Evolutionary conservation across 2,113 vertebrate species (phyloP), one percentile per base, ranked within the genome.

Genomic region (Myotis yumanensis): DNA sequence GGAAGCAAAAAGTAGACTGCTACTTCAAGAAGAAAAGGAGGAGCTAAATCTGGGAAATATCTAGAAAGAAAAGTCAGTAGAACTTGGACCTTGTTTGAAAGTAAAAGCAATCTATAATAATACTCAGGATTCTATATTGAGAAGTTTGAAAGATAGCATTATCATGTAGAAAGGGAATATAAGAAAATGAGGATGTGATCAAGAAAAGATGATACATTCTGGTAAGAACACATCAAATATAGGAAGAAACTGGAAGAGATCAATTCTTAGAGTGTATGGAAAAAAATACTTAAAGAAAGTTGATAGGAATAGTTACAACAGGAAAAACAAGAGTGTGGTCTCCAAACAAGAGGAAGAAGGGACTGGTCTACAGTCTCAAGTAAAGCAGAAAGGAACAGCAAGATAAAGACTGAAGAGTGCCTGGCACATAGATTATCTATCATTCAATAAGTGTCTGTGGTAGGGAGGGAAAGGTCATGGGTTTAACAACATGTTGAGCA

Each of bases 361-460:
- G 40, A 69, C 22, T 95, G n/a, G 94, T 57, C 37, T 80, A 82
- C 59, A 91, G 62, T 18, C 8, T 62, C 17, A 59, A 75, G n/a
- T 75, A 86, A 82, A 57, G 81, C 48, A 90, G 81, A 96, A 95
- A 96, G 71, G 57, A 64, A 28, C n/a, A 92, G n/a, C 30, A 76
- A 96, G 59, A 92, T 81, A 95, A 95, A 89, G 66, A 90, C 64
- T 51, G 11, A 83, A 52, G 52, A 87, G 52, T 62, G 35, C 28
- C 40, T 51, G 37, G 86, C 28, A 84, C 9, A 90, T 0, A 88
- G 22, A 62, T 96, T 79, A 95, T 96, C 85, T 30, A 32, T 66
- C 28, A 84, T 57, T 87, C 32, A 89, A 25, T 91, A 90, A 90
- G 86, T 90, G 76, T 89, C 66, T 80, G 57, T 40, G 32, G 71